Evolutionary conservation across 1,140 invertebrate species (phyloP).

Genomic region (Trypoxylus dichotomus): DNA sequence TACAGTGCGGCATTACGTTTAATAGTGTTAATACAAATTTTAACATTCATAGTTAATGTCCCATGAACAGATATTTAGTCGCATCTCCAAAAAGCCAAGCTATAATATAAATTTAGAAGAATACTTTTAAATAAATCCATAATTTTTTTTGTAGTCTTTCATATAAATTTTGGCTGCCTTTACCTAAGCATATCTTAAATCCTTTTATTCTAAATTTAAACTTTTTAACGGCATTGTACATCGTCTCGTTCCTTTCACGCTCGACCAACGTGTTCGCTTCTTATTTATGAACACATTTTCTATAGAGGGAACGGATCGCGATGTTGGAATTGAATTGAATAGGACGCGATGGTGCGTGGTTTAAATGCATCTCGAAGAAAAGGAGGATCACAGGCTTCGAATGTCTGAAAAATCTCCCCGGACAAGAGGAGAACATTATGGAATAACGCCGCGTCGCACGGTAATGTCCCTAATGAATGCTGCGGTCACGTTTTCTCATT

Average conservation of each 20-base stretch:
- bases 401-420: background rate
- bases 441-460: background rate
- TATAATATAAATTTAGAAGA: too few relatives aligned
- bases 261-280: background rate
- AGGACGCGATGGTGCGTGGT: conserved; percentile 13
- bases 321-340: conserved; percentile 18
- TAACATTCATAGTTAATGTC: too few relatives aligned
- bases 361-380: background rate
- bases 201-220: background rate
- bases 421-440: background rate
- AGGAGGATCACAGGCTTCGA: background rate
- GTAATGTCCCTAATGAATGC: conserved; percentile 9
- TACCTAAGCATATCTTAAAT: too few relatives aligned
- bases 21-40: too few relatives aligned
- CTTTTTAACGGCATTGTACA: background rate
- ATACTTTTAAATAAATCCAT: too few relatives aligned
- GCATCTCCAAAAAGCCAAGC: too few relatives aligned
- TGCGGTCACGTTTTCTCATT: background rate
- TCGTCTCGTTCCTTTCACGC: background rate
- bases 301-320: background rate
- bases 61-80: too few relatives aligned
- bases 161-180: too few relatives aligned
- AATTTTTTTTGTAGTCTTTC: too few relatives aligned
- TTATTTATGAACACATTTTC: conserved; percentile 11
- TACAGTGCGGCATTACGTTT: too few relatives aligned